Evolutionary conservation across 2,113 vertebrate genomes (phyloP).

Genomic region (Herpetotheres cachinnans): DNA sequence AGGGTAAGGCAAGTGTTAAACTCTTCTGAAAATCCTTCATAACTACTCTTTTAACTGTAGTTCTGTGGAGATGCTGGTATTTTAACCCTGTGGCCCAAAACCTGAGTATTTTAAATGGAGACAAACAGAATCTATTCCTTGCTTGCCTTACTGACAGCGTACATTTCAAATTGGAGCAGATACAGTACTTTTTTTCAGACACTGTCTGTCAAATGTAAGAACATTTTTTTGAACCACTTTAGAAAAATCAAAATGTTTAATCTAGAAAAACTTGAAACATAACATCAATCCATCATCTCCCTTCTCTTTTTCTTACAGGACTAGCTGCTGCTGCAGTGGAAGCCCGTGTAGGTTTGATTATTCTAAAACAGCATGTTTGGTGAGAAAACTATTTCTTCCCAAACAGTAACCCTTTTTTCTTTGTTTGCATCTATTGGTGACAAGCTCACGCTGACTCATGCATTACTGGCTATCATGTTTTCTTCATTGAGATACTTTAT

Average conservation of each 20-base stretch:
- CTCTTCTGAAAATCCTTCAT: neutral
- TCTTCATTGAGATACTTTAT: neutral
- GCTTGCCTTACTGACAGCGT: neutral
- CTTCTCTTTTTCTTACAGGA: neutral
- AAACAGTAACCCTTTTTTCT: neutral
- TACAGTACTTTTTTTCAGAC: neutral
- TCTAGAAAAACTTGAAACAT: neutral
- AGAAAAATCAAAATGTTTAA: conserved; percentile 18
- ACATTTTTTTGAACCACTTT: neutral
- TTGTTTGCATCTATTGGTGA: neutral
- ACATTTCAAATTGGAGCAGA: neutral
- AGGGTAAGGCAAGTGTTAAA: neutral
- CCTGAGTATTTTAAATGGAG: neutral
- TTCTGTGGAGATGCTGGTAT: neutral
- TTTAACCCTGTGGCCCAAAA: neutral
- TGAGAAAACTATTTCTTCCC: neutral
- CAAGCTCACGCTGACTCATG: neutral
- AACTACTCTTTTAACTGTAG: neutral
- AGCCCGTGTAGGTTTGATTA: neutral
- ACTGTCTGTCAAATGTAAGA: neutral
- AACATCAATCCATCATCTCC: neutral
- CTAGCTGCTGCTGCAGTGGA: neutral
- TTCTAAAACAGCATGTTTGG: neutral
- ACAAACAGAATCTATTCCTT: neutral
- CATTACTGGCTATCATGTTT: neutral